Evolutionary conservation across 1,140 invertebrate species (phyloP).

Genomic region (Linepithema humile): DNA sequence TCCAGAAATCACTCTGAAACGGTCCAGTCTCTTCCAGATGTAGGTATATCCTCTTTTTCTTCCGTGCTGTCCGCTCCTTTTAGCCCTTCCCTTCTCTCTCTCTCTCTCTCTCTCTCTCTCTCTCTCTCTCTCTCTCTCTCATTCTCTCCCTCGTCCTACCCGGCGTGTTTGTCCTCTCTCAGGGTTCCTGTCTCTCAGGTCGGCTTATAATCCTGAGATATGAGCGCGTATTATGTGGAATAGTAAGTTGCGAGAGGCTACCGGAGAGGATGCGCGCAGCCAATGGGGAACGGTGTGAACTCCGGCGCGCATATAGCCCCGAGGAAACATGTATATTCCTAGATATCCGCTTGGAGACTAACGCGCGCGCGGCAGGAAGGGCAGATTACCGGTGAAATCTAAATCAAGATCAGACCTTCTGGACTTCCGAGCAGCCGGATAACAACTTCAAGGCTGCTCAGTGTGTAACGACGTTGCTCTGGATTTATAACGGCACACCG

Average conservation of each 20-base stretch:
- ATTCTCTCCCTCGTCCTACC: too few species aligned
- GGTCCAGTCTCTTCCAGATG: constrained; percentile 59
- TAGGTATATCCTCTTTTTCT: constrained; percentile 47
- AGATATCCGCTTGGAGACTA: constrained; percentile 43
- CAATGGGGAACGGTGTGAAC: constrained; percentile 70
- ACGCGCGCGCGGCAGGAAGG: constrained; percentile 28
- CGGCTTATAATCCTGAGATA: constrained; percentile 84
- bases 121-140: neutral
- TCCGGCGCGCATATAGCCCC: constrained; percentile 65
- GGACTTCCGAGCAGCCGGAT: constrained; percentile 61
- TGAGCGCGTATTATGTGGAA: constrained; percentile 81
- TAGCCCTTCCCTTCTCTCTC: constrained; percentile 22
- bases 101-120: too few species aligned
- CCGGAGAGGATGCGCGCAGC: constrained; percentile 68
- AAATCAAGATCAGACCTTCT: constrained; percentile 69
- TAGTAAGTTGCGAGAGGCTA: constrained; percentile 73
- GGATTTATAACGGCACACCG: constrained; percentile 12
- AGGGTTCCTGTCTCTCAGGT: constrained; percentile 55
- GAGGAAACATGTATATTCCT: constrained; percentile 72
- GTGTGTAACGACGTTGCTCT: constrained; percentile 29
- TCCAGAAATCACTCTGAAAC: constrained; percentile 51
- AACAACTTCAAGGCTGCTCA: constrained; percentile 63
- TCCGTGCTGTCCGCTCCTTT: constrained; percentile 35
- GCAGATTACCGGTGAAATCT: constrained; percentile 70
- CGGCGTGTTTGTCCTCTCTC: constrained; percentile 33